Base-by-base conservation (phyloP, 2,113 vertebrate genomes). In the Epinephelus moara region DNA sequence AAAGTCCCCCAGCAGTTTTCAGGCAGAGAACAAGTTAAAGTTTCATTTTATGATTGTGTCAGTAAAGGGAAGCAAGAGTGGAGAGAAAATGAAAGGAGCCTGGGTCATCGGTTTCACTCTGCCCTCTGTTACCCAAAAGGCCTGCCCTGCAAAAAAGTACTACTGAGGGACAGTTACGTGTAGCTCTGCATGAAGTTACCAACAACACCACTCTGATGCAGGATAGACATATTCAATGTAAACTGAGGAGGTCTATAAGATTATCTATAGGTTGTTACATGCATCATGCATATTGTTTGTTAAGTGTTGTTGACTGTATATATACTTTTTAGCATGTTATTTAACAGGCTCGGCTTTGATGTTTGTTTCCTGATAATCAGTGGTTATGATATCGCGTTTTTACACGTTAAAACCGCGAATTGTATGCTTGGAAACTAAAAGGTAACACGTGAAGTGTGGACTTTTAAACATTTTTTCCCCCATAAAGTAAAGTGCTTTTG, bases 71-170 rank as follows among this genome's bases (percentile, higher is more conserved):
- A 88, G 76, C 14, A 40, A 69, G 56, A 42, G 37, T 25, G 70
- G 78, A 80, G 87, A 45, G 74, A 86, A 84, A 84, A 78, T 53
- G 67, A 88, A 83, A 88, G 76, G 56, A 90, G 87, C 66, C 56
- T 61, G 78, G 87, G 84, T 92, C 87, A 88, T 13, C 72, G 84
- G 84, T 89, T 89, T 86, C 87, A 80, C 69, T 86, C 82, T 90
- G 85, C 71, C 80, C 87, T 89, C 80, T 70, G 15, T 84, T 88
- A 83, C 84, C 91, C 75, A 75, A 45, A 37, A 45, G 42, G 8
- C 42, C 42, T 45, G 42, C 42, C 42, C 42, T 45, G 42, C 42
- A 45, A 45, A 45, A 37, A 30, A 69, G 25, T 11, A 23, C 57
- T 12, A 37, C 61, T 67, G 45, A 67, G 50, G 64, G 63, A 67